Conservation (phyloP, 2,797 vertebrate species). For the Synanceia verrucosa region DNA sequence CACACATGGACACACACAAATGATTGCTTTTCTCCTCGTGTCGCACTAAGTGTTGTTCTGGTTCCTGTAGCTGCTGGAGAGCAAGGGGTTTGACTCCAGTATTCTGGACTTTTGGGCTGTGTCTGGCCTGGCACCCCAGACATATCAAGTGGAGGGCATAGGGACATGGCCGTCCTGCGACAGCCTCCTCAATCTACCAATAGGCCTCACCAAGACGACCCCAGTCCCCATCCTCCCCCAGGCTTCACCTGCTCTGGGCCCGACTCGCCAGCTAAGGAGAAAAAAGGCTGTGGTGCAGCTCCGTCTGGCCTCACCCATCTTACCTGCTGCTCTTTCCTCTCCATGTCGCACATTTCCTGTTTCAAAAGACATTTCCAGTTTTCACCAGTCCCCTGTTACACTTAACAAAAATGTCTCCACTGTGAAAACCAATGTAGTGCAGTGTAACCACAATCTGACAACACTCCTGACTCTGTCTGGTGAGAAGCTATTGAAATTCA, state of each 20-base stretch:
- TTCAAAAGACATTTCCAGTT: neutral
- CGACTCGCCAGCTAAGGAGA: conserved; percentile 70
- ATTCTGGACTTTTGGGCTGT: conserved; percentile 77
- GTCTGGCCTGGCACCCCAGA: conserved; percentile 62
- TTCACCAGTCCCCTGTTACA: neutral
- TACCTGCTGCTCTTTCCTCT: neutral
- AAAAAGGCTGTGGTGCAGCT: conserved; percentile 78
- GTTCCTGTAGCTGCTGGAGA: conserved; percentile 64
- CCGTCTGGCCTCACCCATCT: conserved; percentile 44
- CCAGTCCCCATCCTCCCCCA: neutral
- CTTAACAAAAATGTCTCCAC: neutral
- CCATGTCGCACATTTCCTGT: neutral
- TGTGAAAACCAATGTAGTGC: neutral
- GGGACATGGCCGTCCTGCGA: conserved; percentile 76
- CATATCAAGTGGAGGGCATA: neutral
- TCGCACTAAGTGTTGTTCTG: neutral
- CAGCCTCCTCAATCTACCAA: conserved; percentile 75
- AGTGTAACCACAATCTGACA: conserved; percentile 45
- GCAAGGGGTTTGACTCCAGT: conserved; percentile 71
- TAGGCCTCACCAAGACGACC: conserved; percentile 5
- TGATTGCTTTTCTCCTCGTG: neutral
- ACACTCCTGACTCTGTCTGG: conserved; percentile 74
- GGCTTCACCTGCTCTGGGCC: conserved; percentile 28
- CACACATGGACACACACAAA: neutral
- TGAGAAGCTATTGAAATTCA: conserved; percentile 48